Percentiles rank a stretch among this genome's conserved stretches.
Conservation (phyloP, 2,113 vertebrate species). For the Scartelaos histophorus region DNA sequence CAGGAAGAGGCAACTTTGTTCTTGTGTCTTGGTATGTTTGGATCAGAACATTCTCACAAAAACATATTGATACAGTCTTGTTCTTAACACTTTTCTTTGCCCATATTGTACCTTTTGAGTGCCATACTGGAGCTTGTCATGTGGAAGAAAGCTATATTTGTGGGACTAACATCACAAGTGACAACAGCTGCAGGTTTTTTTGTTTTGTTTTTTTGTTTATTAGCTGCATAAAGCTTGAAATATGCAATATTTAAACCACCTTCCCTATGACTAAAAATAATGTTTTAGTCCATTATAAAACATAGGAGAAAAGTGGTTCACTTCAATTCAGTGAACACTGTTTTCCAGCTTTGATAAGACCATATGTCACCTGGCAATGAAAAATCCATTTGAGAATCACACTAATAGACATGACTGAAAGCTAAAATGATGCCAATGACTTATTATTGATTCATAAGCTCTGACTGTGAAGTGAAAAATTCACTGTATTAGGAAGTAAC, state of each 20-base stretch:
- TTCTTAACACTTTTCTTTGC: neutral
- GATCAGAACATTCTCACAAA: neutral
- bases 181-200: too few species aligned
- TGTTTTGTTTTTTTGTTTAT: neutral
- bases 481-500: neutral
- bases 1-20: neutral
- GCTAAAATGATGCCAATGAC: neutral
- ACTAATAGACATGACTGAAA: neutral
- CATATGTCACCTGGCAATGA: neutral
- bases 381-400: neutral
- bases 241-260: neutral
- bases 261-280: neutral
- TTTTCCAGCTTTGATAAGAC: neutral
- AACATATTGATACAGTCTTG: neutral
- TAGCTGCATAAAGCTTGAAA: neutral
- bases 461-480: neutral
- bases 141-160: too few species aligned
- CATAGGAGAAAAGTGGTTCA: neutral
- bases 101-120: neutral
- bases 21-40: neutral
- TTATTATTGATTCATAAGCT: neutral
- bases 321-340: neutral
- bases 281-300: neutral
- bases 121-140: neutral
- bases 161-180: too few species aligned